Percentiles rank a stretch among this genome's conserved stretches.
Evolutionary conservation across 2,888 invertebrate species (phyloP).

Genomic region (Plagodis dolabraria): DNA sequence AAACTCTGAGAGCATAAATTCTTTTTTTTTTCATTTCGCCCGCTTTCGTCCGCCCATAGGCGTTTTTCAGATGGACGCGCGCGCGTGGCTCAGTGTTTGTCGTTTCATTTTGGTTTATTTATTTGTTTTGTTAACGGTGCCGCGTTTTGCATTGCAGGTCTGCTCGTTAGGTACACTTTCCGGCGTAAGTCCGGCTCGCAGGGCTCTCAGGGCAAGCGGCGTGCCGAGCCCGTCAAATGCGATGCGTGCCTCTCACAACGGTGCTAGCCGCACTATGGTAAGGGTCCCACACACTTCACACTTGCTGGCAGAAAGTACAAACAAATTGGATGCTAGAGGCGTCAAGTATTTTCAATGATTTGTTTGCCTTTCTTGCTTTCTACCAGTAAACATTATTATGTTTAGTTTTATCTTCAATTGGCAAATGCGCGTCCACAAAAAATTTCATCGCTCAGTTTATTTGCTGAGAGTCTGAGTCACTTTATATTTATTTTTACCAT

Average conservation of each 20-base stretch:
- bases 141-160: conserved; percentile 85
- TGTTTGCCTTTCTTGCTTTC: conserved; percentile 44
- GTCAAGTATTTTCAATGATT: conserved; percentile 37
- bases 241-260: conserved; percentile 85
- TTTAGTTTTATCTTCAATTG: conserved; percentile 50
- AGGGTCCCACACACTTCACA: conserved; percentile 66
- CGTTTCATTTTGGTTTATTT: conserved; percentile 71
- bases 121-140: conserved; percentile 83
- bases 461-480: conserved; percentile 45
- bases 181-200: conserved; percentile 85
- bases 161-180: conserved; percentile 86
- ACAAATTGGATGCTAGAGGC: conserved; percentile 25
- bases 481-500: conserved; percentile 45
- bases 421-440: conserved; percentile 72
- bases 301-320: conserved; percentile 59
- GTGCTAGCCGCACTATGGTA: conserved; percentile 83
- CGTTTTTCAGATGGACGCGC: conserved; percentile 83
- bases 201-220: conserved; percentile 81
- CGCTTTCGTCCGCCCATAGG: conserved; percentile 79
- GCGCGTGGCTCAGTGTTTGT: conserved; percentile 66
- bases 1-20: conserved; percentile 68
- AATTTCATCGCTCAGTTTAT: conserved; percentile 49
- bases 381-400: conserved; percentile 49
- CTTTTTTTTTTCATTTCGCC: conserved; percentile 65
- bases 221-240: conserved; percentile 82